Conservation (phyloP, 2,113 vertebrate genomes). For the Silurus glanis region DNA sequence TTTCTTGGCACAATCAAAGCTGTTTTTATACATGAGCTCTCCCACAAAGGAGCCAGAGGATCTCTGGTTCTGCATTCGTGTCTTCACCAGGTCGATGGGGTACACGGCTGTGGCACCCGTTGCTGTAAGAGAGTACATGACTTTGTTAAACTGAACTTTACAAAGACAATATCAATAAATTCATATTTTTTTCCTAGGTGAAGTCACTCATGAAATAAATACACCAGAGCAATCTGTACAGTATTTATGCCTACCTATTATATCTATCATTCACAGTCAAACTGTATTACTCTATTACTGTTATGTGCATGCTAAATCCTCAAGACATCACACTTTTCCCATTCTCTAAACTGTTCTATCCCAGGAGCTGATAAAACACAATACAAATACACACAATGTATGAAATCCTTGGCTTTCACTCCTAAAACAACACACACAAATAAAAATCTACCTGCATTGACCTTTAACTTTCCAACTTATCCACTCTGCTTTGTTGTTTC, state of each 20-base stretch:
- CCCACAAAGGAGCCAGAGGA: conserved; percentile 86
- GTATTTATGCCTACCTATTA: not conserved
- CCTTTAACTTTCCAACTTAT: conserved; percentile 18
- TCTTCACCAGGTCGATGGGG: conserved; percentile 96
- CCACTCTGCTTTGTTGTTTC: conserved; percentile 21
- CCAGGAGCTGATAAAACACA: not conserved
- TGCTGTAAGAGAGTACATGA: conserved; percentile 69
- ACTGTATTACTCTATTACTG: not conserved
- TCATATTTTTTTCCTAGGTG: not conserved
- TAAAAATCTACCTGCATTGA: conserved; percentile 8
- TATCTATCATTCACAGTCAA: not conserved
- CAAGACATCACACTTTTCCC: not conserved
- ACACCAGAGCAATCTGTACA: not conserved
- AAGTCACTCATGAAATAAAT: not conserved
- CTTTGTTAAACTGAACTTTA: conserved; percentile 2
- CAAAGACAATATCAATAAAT: conserved; percentile 5
- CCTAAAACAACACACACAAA: not conserved
- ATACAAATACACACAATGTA: conserved; percentile 5
- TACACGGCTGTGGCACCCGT: conserved; percentile 93
- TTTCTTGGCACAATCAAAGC: conserved; percentile 95
- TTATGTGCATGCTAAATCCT: not conserved
- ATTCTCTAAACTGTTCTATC: not conserved
- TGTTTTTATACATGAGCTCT: conserved; percentile 96
- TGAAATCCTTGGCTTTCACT: not conserved
- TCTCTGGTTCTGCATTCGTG: conserved; percentile 96